A percentile compares a stretch with the other conserved stretches of the same genome.
Conservation (phyloP, 2,113 vertebrate species). For the Phyllostomus discolor region DNA sequence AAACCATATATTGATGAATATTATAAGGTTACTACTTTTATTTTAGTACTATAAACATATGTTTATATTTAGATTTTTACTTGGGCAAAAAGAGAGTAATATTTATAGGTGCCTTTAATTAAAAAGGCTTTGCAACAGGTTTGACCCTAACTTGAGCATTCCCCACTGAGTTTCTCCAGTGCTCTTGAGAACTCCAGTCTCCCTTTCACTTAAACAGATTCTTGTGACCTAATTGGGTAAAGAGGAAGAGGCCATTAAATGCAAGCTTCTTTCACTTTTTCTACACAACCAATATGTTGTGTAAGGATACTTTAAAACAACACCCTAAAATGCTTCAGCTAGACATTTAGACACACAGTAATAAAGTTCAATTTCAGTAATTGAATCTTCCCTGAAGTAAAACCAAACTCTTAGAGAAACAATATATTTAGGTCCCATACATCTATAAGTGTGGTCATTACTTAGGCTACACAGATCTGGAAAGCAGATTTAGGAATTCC, state of each 20-base stretch:
- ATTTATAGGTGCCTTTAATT: neutral
- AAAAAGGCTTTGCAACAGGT: neutral
- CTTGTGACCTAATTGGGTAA: neutral
- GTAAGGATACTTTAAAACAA: neutral
- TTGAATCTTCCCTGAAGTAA: neutral
- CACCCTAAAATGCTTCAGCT: neutral
- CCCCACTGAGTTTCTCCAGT: neutral
- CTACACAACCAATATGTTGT: neutral
- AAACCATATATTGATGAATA: neutral
- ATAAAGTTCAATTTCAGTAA: neutral
- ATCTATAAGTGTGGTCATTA: neutral
- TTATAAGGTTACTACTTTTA: neutral
- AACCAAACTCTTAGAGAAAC: neutral
- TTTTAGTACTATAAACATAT: neutral
- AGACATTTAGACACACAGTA: neutral
- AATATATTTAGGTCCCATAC: neutral
- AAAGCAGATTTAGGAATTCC: neutral
- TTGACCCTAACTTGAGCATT: constrained; percentile 25
- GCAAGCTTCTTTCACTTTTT: neutral
- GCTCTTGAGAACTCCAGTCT: neutral
- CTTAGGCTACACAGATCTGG: neutral
- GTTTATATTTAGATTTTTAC: neutral
- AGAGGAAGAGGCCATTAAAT: neutral
- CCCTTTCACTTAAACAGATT: neutral
- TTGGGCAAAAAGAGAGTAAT: neutral